Evolutionary conservation across 2,797 vertebrate species (phyloP), one percentile per base, ranked within the genome.

Genomic region (Nasua narica): DNA sequence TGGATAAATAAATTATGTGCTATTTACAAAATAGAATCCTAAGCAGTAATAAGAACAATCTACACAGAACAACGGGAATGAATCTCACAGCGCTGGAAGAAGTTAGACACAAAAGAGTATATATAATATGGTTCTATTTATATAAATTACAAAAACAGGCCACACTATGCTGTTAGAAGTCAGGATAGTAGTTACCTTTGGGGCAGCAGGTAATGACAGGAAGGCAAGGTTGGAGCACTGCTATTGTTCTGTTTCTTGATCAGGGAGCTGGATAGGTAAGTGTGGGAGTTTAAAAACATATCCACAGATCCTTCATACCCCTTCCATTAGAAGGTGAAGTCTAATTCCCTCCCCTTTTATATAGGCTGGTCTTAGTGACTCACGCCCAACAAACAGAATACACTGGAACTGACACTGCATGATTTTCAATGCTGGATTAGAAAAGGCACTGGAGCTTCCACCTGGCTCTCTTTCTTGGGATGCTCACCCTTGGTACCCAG

Each of bases 11-110:
- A 86, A 72, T 21, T 62, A 48, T 50, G 16, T 91, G 76, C 67
- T 67, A 69, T 43, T 94, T 94, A 69, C 14, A 76, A 93, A 94
- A 90, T 13, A 93, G 46, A 93, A 87, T 87, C 29, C n/a, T 94
- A 87, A 79, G 85, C 12, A 54, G 62, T 69, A 62, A 67, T 48
- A 95, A 95, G 14, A 74, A 85, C 3, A 86, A 76, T 87, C 23
- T 70, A 91, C 43, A 52, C 50, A 58, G 50, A 43, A 77, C 21
- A 48, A 74, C 10, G 76, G 50, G 23, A 81, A 67, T 67, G 56
- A 87, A 52, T 69, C 12, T 86, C 79, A 88, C 32, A 74, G 81
- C 10, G 11, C 15, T 74, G 27, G 70, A 74, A 79, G 32, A 90
- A 79, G 32, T 35, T 62, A 93, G 37, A 89, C 23, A 46, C 46